Evolutionary conservation across 2,888 invertebrate species (phyloP).

Genomic region (Rotaria macrura): DNA sequence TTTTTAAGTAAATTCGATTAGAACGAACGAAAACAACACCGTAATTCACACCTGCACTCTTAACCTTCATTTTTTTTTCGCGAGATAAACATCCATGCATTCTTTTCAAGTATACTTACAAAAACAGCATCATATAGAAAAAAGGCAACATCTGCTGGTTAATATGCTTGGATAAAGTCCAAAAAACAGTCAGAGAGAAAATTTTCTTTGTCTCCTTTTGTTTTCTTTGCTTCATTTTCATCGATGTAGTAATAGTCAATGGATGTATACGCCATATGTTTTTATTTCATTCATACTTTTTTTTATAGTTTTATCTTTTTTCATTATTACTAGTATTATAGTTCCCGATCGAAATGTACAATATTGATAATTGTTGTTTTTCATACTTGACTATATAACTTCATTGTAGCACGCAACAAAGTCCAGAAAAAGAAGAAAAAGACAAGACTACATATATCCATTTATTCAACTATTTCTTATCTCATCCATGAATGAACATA

Average conservation of each 20-base stretch:
- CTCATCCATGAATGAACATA: constrained; percentile 3
- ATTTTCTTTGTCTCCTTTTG: neutral
- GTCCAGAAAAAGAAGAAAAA: neutral
- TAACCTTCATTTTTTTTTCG: neutral
- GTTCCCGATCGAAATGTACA: neutral
- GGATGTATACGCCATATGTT: neutral
- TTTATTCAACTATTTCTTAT: neutral
- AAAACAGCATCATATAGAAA: neutral
- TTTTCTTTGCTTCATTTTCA: neutral
- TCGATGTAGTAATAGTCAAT: neutral
- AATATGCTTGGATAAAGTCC: neutral
- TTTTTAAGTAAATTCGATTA: neutral
- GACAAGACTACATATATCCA: neutral
- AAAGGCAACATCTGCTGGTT: neutral
- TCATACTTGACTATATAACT: neutral
- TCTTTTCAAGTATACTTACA: neutral
- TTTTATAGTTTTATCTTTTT: neutral
- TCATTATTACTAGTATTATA: neutral
- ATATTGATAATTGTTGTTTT: neutral
- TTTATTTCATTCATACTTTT: neutral
- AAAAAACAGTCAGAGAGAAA: neutral
- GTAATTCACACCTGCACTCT: neutral
- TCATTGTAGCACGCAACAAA: neutral
- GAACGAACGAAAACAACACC: neutral
- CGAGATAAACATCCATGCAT: neutral